Evolutionary conservation across 2,888 invertebrate species (phyloP), one percentile per base, ranked within the genome.

Genomic region (Sceliomorpha sp.): DNA sequence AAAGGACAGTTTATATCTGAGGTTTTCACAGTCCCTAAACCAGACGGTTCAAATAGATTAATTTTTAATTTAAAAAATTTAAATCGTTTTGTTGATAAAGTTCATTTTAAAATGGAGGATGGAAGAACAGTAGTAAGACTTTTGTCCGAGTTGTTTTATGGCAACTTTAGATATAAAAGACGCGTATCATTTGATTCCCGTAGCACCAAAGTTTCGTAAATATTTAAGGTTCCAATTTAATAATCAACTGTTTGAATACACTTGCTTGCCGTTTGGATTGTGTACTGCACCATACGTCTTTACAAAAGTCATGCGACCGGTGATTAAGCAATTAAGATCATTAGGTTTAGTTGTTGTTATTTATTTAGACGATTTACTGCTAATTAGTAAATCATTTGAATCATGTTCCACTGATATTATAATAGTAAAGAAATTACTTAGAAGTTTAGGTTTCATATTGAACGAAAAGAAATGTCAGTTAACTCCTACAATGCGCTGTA

Each of bases 51-150:
- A n/a, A n/a, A n/a, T n/a, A n/a, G n/a, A n/a, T n/a, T n/a, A n/a
- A n/a, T n/a, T n/a, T n/a, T n/a, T n/a, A n/a, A n/a, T n/a, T n/a
- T n/a, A 63, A 55, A 53, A 32, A 26, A 36, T 0, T 36, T 68
- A 10, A 73, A 73, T 32, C n/a, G 40, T 17, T 70, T 60, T 44
- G 29, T 70, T 14, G 1, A 4, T 1, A 29, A 53, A 1, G 7
- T 24, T 3, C 58, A 73, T 34, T 73, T 70, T 10, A 68, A 70
- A 39, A 24, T 73, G 20, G 64, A 67, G 44, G 60, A 70, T 50
- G 36, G 44, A 1, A 56, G 60, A 55, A 62, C 50, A 3, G 53
- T 50, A 0, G 14, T 7, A 7, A 56, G 36, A 14, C 37, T 70
- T 14, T 10, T 67, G 0, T 10, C 7, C 1, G 1, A 13, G 32